Conservation (phyloP, 2,797 vertebrate genomes). For the Taeniopygia guttata region DNA sequence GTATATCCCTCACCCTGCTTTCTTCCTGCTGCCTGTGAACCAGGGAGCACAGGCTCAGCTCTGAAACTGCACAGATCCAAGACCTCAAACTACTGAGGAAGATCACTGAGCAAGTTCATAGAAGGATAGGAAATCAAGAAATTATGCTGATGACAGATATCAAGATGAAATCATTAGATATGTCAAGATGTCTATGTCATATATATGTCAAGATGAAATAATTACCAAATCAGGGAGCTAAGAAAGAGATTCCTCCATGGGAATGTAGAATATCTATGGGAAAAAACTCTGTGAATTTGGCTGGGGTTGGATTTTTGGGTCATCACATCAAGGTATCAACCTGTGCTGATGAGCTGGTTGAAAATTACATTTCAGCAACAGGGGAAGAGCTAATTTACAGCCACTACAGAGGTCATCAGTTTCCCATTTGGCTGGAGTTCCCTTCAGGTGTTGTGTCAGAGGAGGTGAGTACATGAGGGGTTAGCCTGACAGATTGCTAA, state of each 20-base stretch:
- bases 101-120: neutral
- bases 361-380: neutral
- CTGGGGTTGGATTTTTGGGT: neutral
- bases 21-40: neutral
- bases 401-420: neutral
- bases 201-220: neutral
- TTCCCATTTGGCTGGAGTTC: neutral
- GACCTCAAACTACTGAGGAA: neutral
- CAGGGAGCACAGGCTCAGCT: neutral
- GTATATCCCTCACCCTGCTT: neutral
- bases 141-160: neutral
- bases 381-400: neutral
- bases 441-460: neutral
- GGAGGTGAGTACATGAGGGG: fast-evolving
- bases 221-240: neutral
- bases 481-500: neutral
- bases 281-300: neutral
- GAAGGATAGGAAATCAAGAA: neutral
- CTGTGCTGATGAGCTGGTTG: neutral
- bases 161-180: neutral
- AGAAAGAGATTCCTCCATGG: neutral
- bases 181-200: neutral
- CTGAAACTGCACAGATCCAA: neutral
- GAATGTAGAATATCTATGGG: neutral
- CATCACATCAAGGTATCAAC: neutral